Evolutionary conservation across 2,888 invertebrate genomes (phyloP), one percentile per base, ranked within the genome.

Genomic region (Drosophila leonis): DNA sequence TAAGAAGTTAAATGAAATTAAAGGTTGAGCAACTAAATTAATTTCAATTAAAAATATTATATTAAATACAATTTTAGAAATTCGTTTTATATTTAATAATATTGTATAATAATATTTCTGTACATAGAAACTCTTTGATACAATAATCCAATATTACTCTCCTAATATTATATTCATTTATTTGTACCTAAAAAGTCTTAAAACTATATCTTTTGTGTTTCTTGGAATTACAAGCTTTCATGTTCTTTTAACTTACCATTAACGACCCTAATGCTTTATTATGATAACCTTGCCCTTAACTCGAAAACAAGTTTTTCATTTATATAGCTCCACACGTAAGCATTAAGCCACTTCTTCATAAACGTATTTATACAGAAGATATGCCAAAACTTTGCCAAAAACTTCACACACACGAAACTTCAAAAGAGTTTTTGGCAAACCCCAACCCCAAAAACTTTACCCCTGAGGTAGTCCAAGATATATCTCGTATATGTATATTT

Each of bases 401-500:
- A 69, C 44, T 63, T 72, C 54, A 59, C 54, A 33, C 63, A 64
- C 46, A 63, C 31, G 35, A 42, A 72, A 87, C 82, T 84, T 84
- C 82, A 83, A 85, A 82, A 72, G 80, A 72, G 73, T 68, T 62
- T 68, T 64, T 48, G 42, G 51, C 59, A 42, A 75, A 51, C 70
- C 67, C 70, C 67, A 67, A n/a, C 24, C 48, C 60, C 55, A 35
- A 59, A 66, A 67, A 75, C 48, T 74, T 69, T 42, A 59, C 8
- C 51, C 42, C 55, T 20, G 42, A 33, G 24, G 20, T 20, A 27
- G 10, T 44, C 42, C 2, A 29, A 46, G 49, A 42, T 46, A 42
- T 20, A 42, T 33, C 2, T 29, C 8, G n/a, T n/a, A n/a, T n/a
- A n/a, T n/a, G n/a, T n/a, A n/a, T n/a, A n/a, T n/a, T n/a, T n/a